Percentiles rank a stretch among this genome's conserved stretches.
Conservation (phyloP, 2,797 vertebrate species). For the Picus viridis region DNA sequence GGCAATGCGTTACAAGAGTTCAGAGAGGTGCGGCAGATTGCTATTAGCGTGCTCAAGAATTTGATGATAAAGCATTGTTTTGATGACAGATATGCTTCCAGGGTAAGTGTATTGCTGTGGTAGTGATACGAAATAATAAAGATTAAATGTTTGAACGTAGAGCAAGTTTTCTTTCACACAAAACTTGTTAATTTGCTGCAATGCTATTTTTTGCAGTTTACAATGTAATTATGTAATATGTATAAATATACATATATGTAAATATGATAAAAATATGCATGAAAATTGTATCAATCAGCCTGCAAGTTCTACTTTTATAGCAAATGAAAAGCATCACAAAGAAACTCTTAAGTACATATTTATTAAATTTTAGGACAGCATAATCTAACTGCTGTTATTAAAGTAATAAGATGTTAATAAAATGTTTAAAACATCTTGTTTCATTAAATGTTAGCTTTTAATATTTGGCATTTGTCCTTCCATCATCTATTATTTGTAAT, state of each 20-base stretch:
- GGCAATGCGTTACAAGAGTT: slow-evolving; percentile 93
- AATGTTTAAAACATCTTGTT: background rate
- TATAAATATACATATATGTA: too few species aligned
- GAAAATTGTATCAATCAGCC: background rate
- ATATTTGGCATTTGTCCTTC: background rate
- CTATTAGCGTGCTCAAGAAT: slow-evolving; percentile 92
- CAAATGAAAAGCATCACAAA: background rate
- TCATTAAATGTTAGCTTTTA: background rate
- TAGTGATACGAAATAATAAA: background rate
- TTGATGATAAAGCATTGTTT: slow-evolving; percentile 97
- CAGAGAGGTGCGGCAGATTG: slow-evolving; percentile 90
- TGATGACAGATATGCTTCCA: slow-evolving; percentile 91
- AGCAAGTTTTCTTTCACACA: background rate
- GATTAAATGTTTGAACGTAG: background rate
- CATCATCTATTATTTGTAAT: background rate
- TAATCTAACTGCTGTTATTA: background rate
- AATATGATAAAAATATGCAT: too few species aligned
- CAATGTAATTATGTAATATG: too few species aligned
- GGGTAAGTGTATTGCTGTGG: slow-evolving; percentile 79
- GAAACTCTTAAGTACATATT: background rate
- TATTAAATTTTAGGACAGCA: background rate
- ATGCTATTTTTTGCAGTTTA: background rate
- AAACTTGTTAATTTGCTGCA: background rate
- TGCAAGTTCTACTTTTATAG: background rate
- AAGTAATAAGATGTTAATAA: background rate